phyloP scores from a whole-genome alignment of 2,797 vertebrate genomes.

The Antrozous pallidus region DNA sequence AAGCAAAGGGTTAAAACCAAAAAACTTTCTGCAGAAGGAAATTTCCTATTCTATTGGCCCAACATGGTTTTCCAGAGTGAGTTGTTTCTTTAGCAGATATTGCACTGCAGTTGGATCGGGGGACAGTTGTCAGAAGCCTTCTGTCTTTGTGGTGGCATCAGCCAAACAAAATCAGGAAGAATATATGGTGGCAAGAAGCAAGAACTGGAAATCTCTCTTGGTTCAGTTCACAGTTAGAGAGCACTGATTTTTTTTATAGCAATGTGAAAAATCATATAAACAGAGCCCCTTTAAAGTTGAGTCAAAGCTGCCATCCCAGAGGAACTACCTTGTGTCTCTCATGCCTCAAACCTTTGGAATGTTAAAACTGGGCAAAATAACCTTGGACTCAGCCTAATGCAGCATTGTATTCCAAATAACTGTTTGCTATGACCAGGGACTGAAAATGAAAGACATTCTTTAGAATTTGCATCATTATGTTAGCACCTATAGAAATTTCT shows the following conservation, averaged over 20 bases:
- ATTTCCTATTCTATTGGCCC: conserved; percentile 25
- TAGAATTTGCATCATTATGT: neutral
- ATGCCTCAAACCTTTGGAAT: neutral
- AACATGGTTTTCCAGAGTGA: neutral
- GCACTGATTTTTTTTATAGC: neutral
- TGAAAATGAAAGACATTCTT: neutral
- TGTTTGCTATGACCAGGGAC: neutral
- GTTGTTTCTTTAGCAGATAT: conserved; percentile 32
- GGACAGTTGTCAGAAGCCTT: neutral
- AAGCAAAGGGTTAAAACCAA: conserved; percentile 32
- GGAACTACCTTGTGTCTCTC: neutral
- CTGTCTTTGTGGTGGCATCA: neutral
- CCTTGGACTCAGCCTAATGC: neutral
- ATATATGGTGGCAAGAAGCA: neutral
- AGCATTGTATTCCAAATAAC: neutral
- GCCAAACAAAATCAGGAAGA: conserved; percentile 13
- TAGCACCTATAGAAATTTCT: neutral
- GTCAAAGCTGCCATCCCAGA: neutral
- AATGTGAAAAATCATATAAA: neutral
- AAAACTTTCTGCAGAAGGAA: neutral
- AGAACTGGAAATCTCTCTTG: conserved; percentile 9
- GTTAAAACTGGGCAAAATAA: neutral
- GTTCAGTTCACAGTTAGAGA: neutral
- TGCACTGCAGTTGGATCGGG: neutral
- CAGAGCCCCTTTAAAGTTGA: neutral